Evolutionary conservation across 2,113 vertebrate genomes (phyloP).

Genomic region (Neogale vison): DNA sequence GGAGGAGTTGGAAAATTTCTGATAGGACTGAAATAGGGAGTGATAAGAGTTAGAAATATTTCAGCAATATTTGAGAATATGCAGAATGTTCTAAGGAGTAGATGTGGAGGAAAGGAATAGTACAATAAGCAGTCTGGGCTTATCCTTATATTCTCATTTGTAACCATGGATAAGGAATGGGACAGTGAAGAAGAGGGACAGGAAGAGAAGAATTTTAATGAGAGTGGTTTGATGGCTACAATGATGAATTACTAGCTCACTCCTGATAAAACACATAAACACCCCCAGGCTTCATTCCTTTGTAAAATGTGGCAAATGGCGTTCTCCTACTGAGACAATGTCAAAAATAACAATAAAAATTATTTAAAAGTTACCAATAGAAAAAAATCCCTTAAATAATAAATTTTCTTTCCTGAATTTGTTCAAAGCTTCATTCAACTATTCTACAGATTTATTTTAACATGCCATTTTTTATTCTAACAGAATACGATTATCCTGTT

Average conservation of each 20-base stretch:
- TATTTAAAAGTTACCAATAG: not conserved
- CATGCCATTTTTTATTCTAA: slow-evolving; percentile 30
- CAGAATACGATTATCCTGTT: not conserved
- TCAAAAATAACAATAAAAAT: slow-evolving; percentile 9
- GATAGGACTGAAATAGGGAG: not conserved
- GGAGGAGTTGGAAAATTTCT: not conserved
- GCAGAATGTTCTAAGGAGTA: not conserved
- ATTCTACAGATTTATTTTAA: not conserved
- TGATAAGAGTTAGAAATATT: not conserved
- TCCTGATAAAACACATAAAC: not conserved
- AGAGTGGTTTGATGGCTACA: not conserved
- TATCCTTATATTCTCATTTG: not conserved
- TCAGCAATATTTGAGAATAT: not conserved
- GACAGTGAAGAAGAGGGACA: not conserved
- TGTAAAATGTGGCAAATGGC: not conserved
- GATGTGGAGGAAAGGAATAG: not conserved
- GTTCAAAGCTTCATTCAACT: not conserved
- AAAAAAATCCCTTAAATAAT: not conserved
- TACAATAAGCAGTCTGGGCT: not conserved
- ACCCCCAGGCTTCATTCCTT: not conserved
- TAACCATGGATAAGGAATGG: not conserved
- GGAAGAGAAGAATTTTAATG: not conserved
- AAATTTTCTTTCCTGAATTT: not conserved
- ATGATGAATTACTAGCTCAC: not conserved
- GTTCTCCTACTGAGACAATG: not conserved